Conservation (phyloP, 2,113 vertebrate genomes). For the Elephantulus edwardii region DNA sequence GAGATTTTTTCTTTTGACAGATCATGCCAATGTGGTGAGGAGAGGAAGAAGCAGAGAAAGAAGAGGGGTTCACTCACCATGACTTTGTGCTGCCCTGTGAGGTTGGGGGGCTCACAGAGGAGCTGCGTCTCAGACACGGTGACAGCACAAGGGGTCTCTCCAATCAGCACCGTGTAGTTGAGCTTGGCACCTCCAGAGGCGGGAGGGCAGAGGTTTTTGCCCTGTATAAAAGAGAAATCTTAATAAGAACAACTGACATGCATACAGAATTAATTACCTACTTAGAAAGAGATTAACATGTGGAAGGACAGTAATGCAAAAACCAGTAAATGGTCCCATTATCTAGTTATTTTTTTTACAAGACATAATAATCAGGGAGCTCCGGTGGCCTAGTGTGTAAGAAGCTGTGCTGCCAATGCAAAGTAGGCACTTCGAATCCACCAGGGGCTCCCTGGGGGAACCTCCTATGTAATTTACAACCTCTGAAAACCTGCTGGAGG, state of each 20-base stretch:
- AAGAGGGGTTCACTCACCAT: constrained; percentile 86
- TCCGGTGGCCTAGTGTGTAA: too few species aligned
- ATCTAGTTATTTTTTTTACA: not conserved
- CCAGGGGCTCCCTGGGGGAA: too few species aligned
- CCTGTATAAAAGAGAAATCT: constrained; percentile 84
- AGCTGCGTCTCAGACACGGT: constrained; percentile 97
- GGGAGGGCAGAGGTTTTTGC: constrained; percentile 96
- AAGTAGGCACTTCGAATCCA: too few species aligned
- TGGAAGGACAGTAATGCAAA: not conserved
- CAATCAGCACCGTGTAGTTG: constrained; percentile 97
- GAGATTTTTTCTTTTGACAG: not conserved
- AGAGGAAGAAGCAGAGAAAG: not conserved
- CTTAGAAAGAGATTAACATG: not conserved
- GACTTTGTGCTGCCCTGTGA: constrained; percentile 97
- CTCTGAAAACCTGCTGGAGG: too few species aligned
- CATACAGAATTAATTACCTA: not conserved
- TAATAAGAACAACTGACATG: not conserved
- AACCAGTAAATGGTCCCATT: not conserved
- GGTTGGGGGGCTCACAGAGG: constrained; percentile 95
- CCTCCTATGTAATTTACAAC: too few species aligned
- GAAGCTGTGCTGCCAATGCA: too few species aligned
- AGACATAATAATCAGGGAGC: not conserved
- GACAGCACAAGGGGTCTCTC: constrained; percentile 94
- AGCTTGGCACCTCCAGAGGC: constrained; percentile 94
- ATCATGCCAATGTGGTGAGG: rapidly evolving